These are phyloP conservation scores for Parauchenoglanis punctatus DNA, from an alignment of 2,797 vertebrate species.

Conservation along the genomic window DNA sequence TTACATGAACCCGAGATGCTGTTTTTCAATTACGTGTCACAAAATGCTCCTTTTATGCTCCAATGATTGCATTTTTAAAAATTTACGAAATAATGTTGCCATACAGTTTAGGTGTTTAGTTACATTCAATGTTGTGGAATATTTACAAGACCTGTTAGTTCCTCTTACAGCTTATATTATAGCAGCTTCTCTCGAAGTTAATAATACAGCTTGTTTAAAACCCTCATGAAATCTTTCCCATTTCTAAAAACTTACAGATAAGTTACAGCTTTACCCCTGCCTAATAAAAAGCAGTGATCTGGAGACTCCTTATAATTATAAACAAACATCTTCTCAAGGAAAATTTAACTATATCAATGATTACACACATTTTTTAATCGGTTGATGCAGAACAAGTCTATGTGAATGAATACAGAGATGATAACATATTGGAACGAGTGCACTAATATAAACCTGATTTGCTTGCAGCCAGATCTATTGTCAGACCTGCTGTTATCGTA, in stretches of 20 bases:
- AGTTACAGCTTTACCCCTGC: background rate
- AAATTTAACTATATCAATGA: background rate
- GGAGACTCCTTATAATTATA: background rate
- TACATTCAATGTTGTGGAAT: background rate
- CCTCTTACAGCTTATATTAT: background rate
- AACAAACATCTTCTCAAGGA: background rate
- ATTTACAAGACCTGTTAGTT: background rate
- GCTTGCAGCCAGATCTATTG: background rate
- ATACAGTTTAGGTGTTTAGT: background rate
- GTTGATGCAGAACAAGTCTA: background rate
- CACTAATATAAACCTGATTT: background rate
- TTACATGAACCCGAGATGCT: background rate
- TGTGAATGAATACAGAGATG: background rate
- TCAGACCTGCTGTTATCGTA: background rate
- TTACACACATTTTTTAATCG: background rate
- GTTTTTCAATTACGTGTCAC: background rate
- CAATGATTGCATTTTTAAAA: background rate
- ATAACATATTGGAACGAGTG: background rate
- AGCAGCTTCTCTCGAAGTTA: background rate
- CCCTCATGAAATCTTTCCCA: background rate
- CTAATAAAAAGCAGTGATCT: background rate
- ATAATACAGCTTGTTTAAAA: background rate
- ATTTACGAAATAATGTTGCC: background rate
- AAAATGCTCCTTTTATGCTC: background rate
- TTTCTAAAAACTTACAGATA: background rate